Conservation (phyloP, 2,888 invertebrate genomes). For the Siphlonurus alternatus region DNA sequence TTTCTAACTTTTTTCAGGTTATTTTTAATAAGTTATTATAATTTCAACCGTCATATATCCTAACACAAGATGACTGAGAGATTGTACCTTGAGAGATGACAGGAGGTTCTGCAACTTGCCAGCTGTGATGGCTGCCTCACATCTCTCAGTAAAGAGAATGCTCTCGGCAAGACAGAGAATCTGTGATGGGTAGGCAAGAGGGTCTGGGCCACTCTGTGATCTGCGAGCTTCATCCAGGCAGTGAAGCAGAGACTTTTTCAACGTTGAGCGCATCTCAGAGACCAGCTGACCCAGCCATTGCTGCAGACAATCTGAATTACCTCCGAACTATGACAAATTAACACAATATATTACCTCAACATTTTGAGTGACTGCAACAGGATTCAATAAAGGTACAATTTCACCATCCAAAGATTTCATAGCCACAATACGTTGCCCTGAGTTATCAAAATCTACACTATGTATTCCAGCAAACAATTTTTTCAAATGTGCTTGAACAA, state of each 20-base stretch:
- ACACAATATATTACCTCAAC: conserved; percentile 45
- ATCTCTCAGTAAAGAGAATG: conserved; percentile 66
- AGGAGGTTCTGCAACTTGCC: conserved; percentile 32
- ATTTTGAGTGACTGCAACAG: conserved; percentile 52
- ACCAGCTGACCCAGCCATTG: conserved; percentile 67
- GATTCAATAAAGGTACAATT: conserved; percentile 44
- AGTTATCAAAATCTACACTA: conserved; percentile 49
- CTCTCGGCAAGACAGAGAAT: conserved; percentile 72
- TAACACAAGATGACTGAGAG: no score
- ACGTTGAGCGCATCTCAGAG: conserved; percentile 59
- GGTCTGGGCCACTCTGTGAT: conserved; percentile 32
- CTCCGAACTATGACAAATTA: conserved; percentile 11
- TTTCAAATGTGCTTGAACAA: conserved; percentile 87
- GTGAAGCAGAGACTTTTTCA: conserved; percentile 48
- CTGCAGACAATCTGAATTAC: no score
- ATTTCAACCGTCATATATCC: no score
- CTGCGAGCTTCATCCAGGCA: conserved; percentile 33
- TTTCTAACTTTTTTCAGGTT: no score
- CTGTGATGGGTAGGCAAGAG: conserved; percentile 50
- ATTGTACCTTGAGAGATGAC: neutral
- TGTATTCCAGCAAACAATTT: conserved; percentile 89
- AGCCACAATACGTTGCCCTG: conserved; percentile 39
- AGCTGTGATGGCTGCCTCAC: conserved; percentile 60
- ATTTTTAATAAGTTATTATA: no score
- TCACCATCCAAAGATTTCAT: conserved; percentile 64